Conservation (phyloP, 2,888 invertebrate species). For the Habroteleia sp. region DNA sequence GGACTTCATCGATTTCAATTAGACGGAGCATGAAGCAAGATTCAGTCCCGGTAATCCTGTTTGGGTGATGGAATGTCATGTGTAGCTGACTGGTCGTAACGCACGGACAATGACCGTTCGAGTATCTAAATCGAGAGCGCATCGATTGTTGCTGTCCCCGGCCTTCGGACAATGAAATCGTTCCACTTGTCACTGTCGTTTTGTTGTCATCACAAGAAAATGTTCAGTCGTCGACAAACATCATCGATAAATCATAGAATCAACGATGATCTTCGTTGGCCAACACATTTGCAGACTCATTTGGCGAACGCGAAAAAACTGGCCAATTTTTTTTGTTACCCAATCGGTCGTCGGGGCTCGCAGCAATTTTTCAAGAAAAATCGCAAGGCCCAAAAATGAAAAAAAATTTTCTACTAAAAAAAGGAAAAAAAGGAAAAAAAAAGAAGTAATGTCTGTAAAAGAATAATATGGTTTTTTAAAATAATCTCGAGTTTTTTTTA, state of each 20-base stretch:
- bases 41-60: not conserved
- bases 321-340: conserved; percentile 46
- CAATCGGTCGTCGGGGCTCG: conserved; percentile 46
- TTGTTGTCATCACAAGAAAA: conserved; percentile 28
- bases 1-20: not conserved
- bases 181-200: conserved; percentile 13
- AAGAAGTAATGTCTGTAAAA: conserved; percentile 25
- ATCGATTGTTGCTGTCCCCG: no score
- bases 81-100: not conserved
- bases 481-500: conserved; percentile 54
- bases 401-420: conserved; percentile 46
- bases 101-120: not conserved
- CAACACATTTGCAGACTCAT: not conserved
- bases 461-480: conserved; percentile 34
- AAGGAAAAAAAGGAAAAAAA: conserved; percentile 22
- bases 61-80: not conserved
- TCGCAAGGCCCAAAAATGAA: conserved; percentile 41
- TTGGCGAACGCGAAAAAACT: conserved; percentile 36
- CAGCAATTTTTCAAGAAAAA: conserved; percentile 45
- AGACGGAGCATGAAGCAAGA: conserved; percentile 8
- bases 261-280: conserved; percentile 33
- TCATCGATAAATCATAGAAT: conserved; percentile 29
- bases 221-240: conserved; percentile 37
- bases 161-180: no score
- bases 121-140: no score